Percentiles rank a stretch among this genome's conserved stretches.
Evolutionary conservation across 2,113 vertebrate species (phyloP).

Genomic region (Zeus faber): DNA sequence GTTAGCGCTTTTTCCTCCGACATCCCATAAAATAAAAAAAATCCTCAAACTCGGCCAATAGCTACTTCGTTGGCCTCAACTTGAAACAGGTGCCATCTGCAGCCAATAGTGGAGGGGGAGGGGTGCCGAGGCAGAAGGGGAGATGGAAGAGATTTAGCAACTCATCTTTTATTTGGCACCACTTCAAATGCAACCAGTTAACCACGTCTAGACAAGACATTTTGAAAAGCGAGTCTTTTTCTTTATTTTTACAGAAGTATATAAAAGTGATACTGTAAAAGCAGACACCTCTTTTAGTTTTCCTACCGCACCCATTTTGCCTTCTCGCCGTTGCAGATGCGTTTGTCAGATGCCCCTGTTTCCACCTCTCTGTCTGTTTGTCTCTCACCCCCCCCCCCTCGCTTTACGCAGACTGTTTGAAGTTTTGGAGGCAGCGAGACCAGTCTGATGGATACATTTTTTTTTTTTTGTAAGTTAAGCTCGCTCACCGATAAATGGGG

Average conservation of each 20-base stretch:
- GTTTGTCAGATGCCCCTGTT: conserved; percentile 58
- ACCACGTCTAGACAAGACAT: conserved; percentile 65
- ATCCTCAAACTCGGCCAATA: background rate
- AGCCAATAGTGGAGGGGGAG: conserved; percentile 22
- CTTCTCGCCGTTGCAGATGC: conserved; percentile 56
- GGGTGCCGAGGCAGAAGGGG: conserved; percentile 50
- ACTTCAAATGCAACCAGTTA: conserved; percentile 62
- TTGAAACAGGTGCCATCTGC: conserved; percentile 59
- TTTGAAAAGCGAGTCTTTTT: conserved; percentile 45
- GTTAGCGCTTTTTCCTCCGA: too few species aligned
- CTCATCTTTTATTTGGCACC: conserved; percentile 66
- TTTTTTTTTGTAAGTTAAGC: too few species aligned
- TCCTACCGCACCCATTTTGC: conserved; percentile 55
- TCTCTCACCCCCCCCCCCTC: conserved; percentile 16
- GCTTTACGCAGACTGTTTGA: background rate
- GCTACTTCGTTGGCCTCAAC: conserved; percentile 11
- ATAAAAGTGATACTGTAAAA: conserved; percentile 66
- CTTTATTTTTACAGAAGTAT: conserved; percentile 30
- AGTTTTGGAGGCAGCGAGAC: background rate
- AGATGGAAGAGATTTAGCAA: conserved; percentile 53
- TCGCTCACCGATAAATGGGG: too few species aligned
- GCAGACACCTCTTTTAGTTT: conserved; percentile 65
- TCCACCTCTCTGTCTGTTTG: conserved; percentile 41
- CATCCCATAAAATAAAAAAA: too few species aligned
- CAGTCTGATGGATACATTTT: background rate